Evolutionary conservation across 2,888 invertebrate species (phyloP).

Genomic region (Falcaria lacertinaria): DNA sequence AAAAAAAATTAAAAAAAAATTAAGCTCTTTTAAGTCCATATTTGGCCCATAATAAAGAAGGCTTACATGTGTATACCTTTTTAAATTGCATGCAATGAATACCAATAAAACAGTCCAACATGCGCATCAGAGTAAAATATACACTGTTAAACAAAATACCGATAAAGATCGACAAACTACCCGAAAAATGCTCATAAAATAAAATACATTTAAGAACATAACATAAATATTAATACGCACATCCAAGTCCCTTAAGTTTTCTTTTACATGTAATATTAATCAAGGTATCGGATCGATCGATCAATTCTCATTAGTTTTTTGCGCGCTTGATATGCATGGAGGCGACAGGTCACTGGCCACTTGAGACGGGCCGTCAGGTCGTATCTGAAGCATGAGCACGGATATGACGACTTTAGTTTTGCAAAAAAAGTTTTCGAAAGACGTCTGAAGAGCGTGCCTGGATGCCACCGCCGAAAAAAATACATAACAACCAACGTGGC

Average conservation of each 20-base stretch:
- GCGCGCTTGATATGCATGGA: constrained; percentile 20
- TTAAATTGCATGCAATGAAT: too few species aligned
- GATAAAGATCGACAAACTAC: background rate
- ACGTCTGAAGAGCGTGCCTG: constrained; percentile 59
- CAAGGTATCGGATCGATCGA: constrained; percentile 10
- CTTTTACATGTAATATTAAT: background rate
- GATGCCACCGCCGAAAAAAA: constrained; percentile 52
- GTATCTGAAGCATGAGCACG: constrained; percentile 44
- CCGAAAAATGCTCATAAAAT: background rate
- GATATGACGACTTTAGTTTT: constrained; percentile 67
- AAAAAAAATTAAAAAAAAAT: too few species aligned
- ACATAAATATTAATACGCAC: background rate
- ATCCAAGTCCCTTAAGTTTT: background rate
- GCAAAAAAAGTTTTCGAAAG: constrained; percentile 48
- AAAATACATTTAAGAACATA: background rate
- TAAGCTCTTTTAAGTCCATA: too few species aligned
- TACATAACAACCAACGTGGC: constrained; percentile 37
- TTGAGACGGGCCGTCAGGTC: constrained; percentile 56
- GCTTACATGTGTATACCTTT: too few species aligned
- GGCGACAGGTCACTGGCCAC: constrained; percentile 52
- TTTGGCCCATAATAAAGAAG: too few species aligned
- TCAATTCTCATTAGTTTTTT: constrained; percentile 22
- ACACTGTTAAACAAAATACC: background rate
- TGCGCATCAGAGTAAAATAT: too few species aligned
- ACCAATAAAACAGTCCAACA: too few species aligned